phyloP scores from a whole-genome alignment of 2,888 invertebrate species.

The Cheilosia scutellata region DNA sequence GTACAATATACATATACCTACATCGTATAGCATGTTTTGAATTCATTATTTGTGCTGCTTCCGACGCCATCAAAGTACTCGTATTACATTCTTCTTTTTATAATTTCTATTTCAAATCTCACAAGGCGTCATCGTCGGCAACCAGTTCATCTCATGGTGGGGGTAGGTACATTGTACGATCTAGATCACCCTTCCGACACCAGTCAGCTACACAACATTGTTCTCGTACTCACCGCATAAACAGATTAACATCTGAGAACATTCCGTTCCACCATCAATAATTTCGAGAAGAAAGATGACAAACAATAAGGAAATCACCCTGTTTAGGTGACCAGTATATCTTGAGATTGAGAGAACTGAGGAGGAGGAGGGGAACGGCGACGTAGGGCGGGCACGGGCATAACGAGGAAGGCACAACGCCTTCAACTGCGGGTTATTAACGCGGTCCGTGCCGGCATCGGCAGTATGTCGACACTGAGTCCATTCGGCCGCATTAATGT shows the following conservation, averaged over 20 bases:
- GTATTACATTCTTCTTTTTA: slow-evolving; percentile 38
- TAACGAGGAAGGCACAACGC: slow-evolving; percentile 54
- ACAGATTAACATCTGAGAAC: slow-evolving; percentile 67
- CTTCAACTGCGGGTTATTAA: slow-evolving; percentile 73
- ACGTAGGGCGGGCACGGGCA: not conserved
- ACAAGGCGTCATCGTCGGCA: slow-evolving; percentile 35
- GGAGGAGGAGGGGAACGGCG: no score
- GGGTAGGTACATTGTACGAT: slow-evolving; percentile 55
- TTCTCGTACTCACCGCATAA: slow-evolving; percentile 29
- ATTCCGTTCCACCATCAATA: slow-evolving; percentile 62
- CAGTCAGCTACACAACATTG: slow-evolving; percentile 27
- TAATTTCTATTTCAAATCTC: slow-evolving; percentile 67
- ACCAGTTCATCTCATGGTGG: slow-evolving; percentile 16
- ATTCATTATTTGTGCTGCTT: slow-evolving; percentile 74
- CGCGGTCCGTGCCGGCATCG: slow-evolving; percentile 51
- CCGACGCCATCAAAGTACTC: slow-evolving; percentile 56
- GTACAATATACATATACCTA: no score
- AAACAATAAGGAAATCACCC: slow-evolving; percentile 74
- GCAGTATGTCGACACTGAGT: slow-evolving; percentile 48
- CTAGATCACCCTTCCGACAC: slow-evolving; percentile 68
- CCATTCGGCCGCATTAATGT: slow-evolving; percentile 52
- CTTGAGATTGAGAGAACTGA: not conserved
- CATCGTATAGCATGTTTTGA: slow-evolving; percentile 27
- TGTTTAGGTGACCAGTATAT: slow-evolving; percentile 67
- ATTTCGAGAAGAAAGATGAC: slow-evolving; percentile 65